Base-by-base conservation (phyloP, 2,113 vertebrate species). In the Actenoides lindsayi region DNA sequence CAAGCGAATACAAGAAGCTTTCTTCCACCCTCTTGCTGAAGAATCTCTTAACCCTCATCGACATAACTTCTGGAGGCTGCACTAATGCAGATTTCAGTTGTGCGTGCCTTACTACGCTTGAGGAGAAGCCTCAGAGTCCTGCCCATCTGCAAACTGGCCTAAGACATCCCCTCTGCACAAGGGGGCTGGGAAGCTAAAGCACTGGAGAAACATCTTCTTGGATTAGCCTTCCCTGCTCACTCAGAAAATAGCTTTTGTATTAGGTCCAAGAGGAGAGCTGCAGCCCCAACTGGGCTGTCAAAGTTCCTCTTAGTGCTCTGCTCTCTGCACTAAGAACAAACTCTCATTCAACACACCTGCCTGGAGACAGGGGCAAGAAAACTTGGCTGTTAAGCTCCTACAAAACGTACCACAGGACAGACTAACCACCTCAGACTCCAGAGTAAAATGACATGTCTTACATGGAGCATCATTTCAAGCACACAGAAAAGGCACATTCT, bases 1-100 rank as follows among this genome's bases (percentile, higher is more conserved):
- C 54, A 90, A 82, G 28, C 92, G 80, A 91, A 81, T 46, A 83
- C 33, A 41, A 80, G 83, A 51, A 78, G 76, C 73, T 75, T 92
- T 75, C 56, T 93, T 94, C 79, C 56, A 89, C 79, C 64, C 35
- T 42, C 85, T 79, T 68, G 51, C 1, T 80, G 83, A 94, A 96
- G 60, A 94, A 96, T 94, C 83, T 76, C 73, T 92, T 60, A 64
- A 64, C 42, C 64, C 51, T 13, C 86, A 41, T 41, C 6, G 3
- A 84, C 39, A 64, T 15, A 80, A 53, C 42, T 50, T 93, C 42
- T 0, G 0, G 70, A 85, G 42, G 12, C n/a, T 65, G 28, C 54
- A 28, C 35, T 51, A 48, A 54, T 85, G 33, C 44, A 37, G 73
- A 24, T 65, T 86, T 75, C 0, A 1, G 35, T 33, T 62, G 39